These are phyloP conservation scores for Trilocha varians DNA, from an alignment of 2,888 invertebrate genomes.

Conservation along the genomic window DNA sequence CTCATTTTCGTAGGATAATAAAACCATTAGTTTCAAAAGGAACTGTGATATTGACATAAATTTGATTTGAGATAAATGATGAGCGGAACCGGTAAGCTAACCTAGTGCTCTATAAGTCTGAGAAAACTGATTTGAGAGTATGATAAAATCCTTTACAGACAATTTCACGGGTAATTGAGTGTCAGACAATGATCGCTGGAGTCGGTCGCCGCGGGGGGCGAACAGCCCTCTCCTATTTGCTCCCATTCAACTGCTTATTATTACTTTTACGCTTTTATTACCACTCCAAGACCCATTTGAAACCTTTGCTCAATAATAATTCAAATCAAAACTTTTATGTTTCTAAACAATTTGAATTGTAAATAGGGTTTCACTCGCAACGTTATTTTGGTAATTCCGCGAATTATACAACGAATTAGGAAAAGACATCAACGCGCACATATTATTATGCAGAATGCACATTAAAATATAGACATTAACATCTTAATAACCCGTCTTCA, in stretches of 20 bases:
- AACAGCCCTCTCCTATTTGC: constrained; percentile 25
- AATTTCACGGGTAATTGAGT: constrained; percentile 64
- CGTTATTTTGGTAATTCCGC: constrained; percentile 5
- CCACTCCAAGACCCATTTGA: constrained; percentile 21
- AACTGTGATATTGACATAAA: too few relatives aligned
- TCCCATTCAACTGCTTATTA: constrained; percentile 33
- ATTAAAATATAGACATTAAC: not conserved
- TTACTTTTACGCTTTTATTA: constrained; percentile 32
- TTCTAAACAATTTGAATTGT: constrained; percentile 11
- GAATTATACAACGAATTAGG: constrained; percentile 7
- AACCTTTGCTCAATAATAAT: constrained; percentile 18
- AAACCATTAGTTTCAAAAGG: too few relatives aligned
- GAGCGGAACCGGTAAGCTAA: too few relatives aligned
- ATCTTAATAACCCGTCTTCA: not conserved
- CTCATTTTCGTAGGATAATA: too few relatives aligned
- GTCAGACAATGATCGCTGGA: constrained; percentile 40
- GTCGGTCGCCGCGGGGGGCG: constrained; percentile 22
- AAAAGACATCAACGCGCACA: constrained; percentile 19
- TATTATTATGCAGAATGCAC: constrained; percentile 1
- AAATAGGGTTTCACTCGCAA: not conserved
- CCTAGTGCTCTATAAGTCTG: too few relatives aligned
- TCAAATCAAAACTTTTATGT: constrained; percentile 12
- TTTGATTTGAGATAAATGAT: not conserved
- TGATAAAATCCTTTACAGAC: constrained; percentile 39
- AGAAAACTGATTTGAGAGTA: constrained; percentile 10